Percentiles rank a stretch among this genome's conserved stretches.
phyloP scores from a whole-genome alignment of 2,888 invertebrate species.

The Marronus borbonicus region DNA sequence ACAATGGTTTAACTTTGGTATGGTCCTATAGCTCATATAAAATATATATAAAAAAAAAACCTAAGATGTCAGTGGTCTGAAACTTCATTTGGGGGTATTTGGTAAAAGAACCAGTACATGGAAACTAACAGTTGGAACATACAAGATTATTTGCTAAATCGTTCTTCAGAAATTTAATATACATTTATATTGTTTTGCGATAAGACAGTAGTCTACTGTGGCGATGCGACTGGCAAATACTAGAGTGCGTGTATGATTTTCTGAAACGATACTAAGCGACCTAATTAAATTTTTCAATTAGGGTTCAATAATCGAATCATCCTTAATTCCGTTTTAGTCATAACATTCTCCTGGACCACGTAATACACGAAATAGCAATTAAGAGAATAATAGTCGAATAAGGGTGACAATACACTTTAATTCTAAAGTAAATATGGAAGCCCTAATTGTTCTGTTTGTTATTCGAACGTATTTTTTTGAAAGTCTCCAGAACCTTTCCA shows the following conservation, averaged over 20 bases:
- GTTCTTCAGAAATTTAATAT: too few species aligned
- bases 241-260: not conserved
- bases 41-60: too few species aligned
- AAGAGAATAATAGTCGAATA: constrained; percentile 30
- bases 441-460: constrained; percentile 41
- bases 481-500: constrained; percentile 18
- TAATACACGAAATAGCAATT: constrained; percentile 32
- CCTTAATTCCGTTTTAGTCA: constrained; percentile 17
- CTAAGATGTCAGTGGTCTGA: too few species aligned
- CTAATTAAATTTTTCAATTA: not conserved
- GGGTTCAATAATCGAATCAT: constrained; percentile 15
- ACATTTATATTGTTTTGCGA: too few species aligned
- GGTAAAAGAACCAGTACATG: too few species aligned
- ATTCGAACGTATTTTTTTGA: constrained; percentile 36
- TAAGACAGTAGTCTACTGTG: too few species aligned
- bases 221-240: not conserved
- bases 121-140: too few species aligned
- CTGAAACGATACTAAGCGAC: not conserved
- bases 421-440: constrained; percentile 32
- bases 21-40: too few species aligned
- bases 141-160: too few species aligned
- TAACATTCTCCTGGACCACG: constrained; percentile 14
- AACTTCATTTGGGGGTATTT: too few species aligned
- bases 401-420: constrained; percentile 29
- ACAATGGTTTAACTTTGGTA: too few species aligned